Base-by-base conservation (phyloP, 2,113 vertebrate genomes). In the Dunckerocampus dactyliophorus region DNA sequence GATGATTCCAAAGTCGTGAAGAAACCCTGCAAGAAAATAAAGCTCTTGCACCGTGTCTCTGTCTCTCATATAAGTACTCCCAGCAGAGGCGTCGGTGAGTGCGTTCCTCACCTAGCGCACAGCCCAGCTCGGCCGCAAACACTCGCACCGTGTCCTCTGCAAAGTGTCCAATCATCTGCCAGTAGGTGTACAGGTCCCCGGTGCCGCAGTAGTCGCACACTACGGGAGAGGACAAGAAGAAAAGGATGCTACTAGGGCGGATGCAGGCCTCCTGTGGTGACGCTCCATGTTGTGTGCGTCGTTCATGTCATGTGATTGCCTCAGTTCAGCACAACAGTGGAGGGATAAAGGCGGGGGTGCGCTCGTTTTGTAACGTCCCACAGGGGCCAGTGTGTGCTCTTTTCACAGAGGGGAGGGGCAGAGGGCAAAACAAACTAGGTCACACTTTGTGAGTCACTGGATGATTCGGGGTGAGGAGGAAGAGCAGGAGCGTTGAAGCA, bases 191-290 rank as follows among this genome's bases (percentile, higher is more conserved):
- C 51, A 99, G 89, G 79, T 98, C 95, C 51, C 94, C 95, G 0
- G 92, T 93, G 76, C 93, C 92, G 88, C 92, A 97, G 88, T 97
- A 98, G 64, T 93, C 93, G 67, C 93, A 95, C 95, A 97, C 95
- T 98, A 84, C 55, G 66, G 79, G 61, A 17, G 13, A 48, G 9
- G 24, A 31, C 17, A 47, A 8, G 24, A 14, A 14, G 39, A 42
- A 14, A 42, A 13, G 39, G 31, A 34, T 8, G 31, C 31, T 34
- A 34, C 7, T 34, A 28, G 24, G 3, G 45, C 45, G 16, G 45
- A 12, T 46, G 11, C 45, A 2, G 6, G 45, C 45, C 17, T 16
- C 3, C 46, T 47, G 17, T 16, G 13, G 46, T 3, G 46, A 47
- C 7, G 14, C 16, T 48, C 15, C 19, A 20, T 20, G 3, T 1